These are phyloP conservation scores for Cinara cedri DNA, from an alignment of 2,888 invertebrate species.

Conservation along the genomic window DNA sequence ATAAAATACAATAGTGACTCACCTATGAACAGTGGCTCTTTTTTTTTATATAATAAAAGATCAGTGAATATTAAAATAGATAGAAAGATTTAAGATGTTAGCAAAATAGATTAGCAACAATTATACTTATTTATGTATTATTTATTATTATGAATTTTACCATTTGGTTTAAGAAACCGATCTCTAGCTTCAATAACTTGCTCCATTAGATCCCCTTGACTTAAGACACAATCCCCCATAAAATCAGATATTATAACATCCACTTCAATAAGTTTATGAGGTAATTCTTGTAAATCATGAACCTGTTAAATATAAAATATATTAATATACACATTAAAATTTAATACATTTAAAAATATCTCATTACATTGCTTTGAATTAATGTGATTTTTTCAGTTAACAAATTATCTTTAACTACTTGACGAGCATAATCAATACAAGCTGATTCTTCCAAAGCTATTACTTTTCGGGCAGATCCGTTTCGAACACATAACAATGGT, in stretches of 20 bases:
- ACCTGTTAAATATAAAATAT: slow-evolving; percentile 24
- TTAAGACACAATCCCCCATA: slow-evolving; percentile 37
- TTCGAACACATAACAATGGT: slow-evolving; percentile 36
- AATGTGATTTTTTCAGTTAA: slow-evolving; percentile 25
- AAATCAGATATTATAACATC: slow-evolving; percentile 45
- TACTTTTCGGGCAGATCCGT: slow-evolving; percentile 27
- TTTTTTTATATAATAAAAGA: too few species aligned
- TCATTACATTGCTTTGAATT: slow-evolving; percentile 41
- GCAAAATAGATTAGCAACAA: too few species aligned
- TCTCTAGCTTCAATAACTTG: slow-evolving; percentile 39
- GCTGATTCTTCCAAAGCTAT: slow-evolving; percentile 37
- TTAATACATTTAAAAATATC: background rate
- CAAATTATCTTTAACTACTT: slow-evolving; percentile 11
- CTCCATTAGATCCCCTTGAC: slow-evolving; percentile 39
- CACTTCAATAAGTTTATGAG: slow-evolving; percentile 11
- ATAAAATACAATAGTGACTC: too few species aligned
- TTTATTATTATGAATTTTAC: background rate
- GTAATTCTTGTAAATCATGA: slow-evolving; percentile 25
- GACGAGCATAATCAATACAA: slow-evolving; percentile 46
- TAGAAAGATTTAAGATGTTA: too few species aligned
- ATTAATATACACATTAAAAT: background rate
- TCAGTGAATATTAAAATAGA: too few species aligned
- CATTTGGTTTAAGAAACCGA: slow-evolving; percentile 33
- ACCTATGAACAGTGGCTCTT: too few species aligned
- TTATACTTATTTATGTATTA: too few species aligned